A percentile compares a stretch with the other conserved stretches of the same genome.
Evolutionary conservation across 2,113 vertebrate genomes (phyloP).

Genomic region (Chinchilla lanigera): DNA sequence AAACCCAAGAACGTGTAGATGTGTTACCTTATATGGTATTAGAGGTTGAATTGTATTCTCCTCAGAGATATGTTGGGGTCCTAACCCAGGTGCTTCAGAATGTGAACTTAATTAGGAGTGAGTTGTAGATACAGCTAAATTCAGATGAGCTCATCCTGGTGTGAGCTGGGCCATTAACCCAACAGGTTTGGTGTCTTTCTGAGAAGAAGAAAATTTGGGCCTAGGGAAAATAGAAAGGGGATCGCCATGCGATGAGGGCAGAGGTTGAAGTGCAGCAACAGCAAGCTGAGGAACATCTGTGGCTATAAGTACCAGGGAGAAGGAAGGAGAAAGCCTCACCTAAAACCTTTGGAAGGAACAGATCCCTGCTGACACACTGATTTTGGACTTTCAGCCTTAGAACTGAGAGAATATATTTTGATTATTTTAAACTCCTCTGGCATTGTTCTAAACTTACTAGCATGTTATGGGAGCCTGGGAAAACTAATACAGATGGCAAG

Average conservation of each 20-base stretch:
- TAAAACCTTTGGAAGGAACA: not conserved
- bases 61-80: not conserved
- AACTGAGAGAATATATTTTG: not conserved
- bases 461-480: not conserved
- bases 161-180: not conserved
- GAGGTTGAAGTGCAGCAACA: not conserved
- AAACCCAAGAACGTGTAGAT: not conserved
- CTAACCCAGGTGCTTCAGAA: not conserved
- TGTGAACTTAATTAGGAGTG: not conserved
- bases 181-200: not conserved
- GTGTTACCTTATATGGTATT: not conserved
- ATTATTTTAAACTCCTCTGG: not conserved
- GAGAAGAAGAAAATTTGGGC: not conserved
- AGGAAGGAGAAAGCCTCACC: not conserved
- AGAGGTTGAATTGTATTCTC: not conserved
- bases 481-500: not conserved
- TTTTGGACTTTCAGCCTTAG: not conserved
- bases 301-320: not conserved
- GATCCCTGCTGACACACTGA: not conserved
- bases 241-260: not conserved
- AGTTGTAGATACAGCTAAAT: not conserved
- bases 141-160: not conserved
- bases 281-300: not conserved
- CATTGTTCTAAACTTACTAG: not conserved
- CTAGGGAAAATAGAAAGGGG: not conserved